These are phyloP conservation scores for Bellardia pandia DNA, from an alignment of 2,888 invertebrate genomes.

Conservation along the genomic window DNA sequence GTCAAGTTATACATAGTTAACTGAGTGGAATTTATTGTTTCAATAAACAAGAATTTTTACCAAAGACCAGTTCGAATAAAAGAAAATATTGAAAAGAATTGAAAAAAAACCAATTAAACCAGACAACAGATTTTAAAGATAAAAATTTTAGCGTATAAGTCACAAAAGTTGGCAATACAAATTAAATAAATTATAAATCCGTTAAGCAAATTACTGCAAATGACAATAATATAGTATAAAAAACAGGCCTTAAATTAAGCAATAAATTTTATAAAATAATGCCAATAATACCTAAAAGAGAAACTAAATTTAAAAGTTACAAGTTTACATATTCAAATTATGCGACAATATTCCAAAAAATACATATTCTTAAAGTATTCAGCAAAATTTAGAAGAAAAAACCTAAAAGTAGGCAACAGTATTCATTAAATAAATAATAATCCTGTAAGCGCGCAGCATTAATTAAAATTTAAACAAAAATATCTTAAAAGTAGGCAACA, in stretches of 20 bases:
- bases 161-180: background rate
- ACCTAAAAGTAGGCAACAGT: background rate
- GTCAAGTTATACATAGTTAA: constrained; percentile 22
- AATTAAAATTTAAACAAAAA: background rate
- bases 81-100: background rate
- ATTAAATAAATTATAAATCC: background rate
- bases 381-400: background rate
- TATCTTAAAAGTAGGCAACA: constrained; percentile 6
- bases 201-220: too few relatives aligned
- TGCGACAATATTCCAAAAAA: too few relatives aligned
- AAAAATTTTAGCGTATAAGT: background rate
- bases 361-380: too few relatives aligned
- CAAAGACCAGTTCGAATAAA: background rate
- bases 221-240: too few relatives aligned
- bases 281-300: too few relatives aligned
- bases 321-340: too few relatives aligned
- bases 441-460: background rate
- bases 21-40: constrained; percentile 39
- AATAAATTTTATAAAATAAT: background rate
- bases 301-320: too few relatives aligned
- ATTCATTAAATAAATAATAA: background rate
- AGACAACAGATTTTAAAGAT: background rate
- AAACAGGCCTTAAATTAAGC: constrained; percentile 27
- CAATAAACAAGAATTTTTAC: constrained; percentile 16
- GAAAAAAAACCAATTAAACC: background rate